Conservation (phyloP, 2,797 vertebrate genomes). For the Taeniopygia guttata region DNA sequence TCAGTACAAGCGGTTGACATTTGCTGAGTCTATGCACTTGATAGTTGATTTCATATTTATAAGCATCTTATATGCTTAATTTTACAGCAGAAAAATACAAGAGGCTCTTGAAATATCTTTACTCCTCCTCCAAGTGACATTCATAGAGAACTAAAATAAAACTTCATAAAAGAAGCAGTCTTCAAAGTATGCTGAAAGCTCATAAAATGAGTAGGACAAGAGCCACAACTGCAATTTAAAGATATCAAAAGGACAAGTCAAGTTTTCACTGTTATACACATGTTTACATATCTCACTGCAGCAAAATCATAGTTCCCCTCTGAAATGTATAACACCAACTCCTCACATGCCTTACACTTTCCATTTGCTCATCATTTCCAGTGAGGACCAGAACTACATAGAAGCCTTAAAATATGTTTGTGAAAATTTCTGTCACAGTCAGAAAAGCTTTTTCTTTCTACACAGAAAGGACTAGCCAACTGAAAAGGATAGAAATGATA, state of each 20-base stretch:
- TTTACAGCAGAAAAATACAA: slow-evolving; percentile 32
- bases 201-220: not conserved
- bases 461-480: not conserved
- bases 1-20: not conserved
- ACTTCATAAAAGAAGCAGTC: not conserved
- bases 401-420: not conserved
- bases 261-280: not conserved
- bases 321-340: not conserved
- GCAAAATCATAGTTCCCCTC: not conserved
- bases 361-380: not conserved
- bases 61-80: slow-evolving; percentile 1
- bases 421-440: not conserved
- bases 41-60: slow-evolving; percentile 25
- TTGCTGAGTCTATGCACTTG: slow-evolving; percentile 14
- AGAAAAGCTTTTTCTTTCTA: not conserved
- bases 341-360: not conserved
- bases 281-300: not conserved
- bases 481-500: not conserved
- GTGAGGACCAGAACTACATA: not conserved
- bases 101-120: not conserved
- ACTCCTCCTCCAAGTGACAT: slow-evolving; percentile 5
- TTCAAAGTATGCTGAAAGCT: not conserved
- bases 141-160: not conserved
- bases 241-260: not conserved
- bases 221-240: not conserved